A percentile compares a stretch with the other conserved stretches of the same genome.
Evolutionary conservation across 2,113 vertebrate species (phyloP).

Genomic region (Bubo blakistoni): DNA sequence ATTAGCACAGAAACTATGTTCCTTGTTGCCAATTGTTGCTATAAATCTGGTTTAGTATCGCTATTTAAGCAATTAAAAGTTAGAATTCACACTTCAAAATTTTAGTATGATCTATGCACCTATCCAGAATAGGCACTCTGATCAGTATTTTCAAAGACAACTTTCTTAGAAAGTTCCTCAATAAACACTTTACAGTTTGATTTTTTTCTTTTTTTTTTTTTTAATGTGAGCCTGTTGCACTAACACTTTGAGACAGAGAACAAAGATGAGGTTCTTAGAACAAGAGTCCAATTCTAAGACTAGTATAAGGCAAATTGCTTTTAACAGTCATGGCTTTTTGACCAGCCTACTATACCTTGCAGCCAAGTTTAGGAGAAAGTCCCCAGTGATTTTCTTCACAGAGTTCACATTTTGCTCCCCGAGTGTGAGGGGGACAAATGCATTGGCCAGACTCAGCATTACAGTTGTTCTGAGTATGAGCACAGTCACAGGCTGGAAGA

Average conservation of each 20-base stretch:
- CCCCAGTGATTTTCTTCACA: conserved; percentile 86
- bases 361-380: conserved; percentile 77
- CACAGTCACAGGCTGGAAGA: conserved; percentile 84
- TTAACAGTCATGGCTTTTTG: not conserved
- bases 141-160: not conserved
- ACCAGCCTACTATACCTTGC: conserved; percentile 76
- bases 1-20: not conserved
- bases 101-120: not conserved
- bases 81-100: not conserved
- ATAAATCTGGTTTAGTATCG: not conserved
- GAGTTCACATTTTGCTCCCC: conserved; percentile 78
- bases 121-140: not conserved
- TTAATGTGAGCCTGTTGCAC: not conserved
- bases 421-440: conserved; percentile 85
- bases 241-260: not conserved
- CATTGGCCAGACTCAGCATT: conserved; percentile 80
- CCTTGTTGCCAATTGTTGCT: not conserved
- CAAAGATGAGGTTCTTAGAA: not conserved
- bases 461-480: conserved; percentile 87
- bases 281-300: not conserved
- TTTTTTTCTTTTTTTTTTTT: not conserved
- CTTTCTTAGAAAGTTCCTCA: not conserved
- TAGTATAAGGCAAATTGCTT: not conserved
- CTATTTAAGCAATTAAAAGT: not conserved
- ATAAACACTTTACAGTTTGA: not conserved